Evolutionary conservation across 2,113 vertebrate species (phyloP), one percentile per base, ranked within the genome.

Genomic region (Brachirus orientalis): DNA sequence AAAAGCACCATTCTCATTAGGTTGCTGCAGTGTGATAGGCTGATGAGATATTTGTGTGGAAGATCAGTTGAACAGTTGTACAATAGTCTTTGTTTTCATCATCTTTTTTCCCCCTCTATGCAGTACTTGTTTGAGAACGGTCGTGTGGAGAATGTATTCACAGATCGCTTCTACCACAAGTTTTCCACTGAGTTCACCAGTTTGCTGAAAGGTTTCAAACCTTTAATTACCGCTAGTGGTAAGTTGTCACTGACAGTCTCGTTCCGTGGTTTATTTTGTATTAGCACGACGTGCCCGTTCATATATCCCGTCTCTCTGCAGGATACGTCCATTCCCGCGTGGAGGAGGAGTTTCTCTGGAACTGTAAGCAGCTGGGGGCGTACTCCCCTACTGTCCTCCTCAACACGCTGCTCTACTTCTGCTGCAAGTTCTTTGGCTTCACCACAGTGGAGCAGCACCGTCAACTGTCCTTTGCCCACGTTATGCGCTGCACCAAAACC

Each of bases 111-210:
- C 82, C 17, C 70, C 46, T 82, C 50, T 91, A 67, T 88, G 75
- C 54, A 99, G 98, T 94, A 97, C 84, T 94, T 99, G 78, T 98
- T 99, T 93, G 95, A 98, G 84, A 99, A 99, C 76, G 94, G 95
- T 77, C 95, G 98, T 64, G 95, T 98, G 95, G 98, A 99, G 89
- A 99, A 98, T 92, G 98, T 99, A 88, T 99, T 99, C 91, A 96
- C 96, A 56, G 98, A 99, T 87, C 91, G 93, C 52, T 97, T 97
- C 91, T 99, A 98, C 92, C 93, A 91, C 64, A 92, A 90, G 88
- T 99, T 99, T 91, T 96, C 96, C 86, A 93, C 91, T 75, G 96
- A 96, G 81, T 94, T 99, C 84, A 96, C 95, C 56, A 95, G 91
- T 70, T 91, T 95, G 63, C 89, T 99, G 88, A 95, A 94, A 90